These are phyloP conservation scores for Brachionus rubens DNA, from an alignment of 1,140 invertebrate genomes.

Conservation along the genomic window DNA sequence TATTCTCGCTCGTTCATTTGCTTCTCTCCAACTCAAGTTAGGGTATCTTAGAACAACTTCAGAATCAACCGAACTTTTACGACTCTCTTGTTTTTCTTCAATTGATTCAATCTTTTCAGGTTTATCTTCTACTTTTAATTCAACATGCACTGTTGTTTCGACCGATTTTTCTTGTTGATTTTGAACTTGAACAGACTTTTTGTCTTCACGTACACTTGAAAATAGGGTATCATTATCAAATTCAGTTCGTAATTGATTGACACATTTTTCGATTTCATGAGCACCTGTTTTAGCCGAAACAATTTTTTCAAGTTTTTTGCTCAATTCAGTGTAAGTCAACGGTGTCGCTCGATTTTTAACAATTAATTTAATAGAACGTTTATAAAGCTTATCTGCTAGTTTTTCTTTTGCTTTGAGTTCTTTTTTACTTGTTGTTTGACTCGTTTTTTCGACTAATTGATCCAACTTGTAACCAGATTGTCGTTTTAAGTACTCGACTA, in stretches of 20 bases:
- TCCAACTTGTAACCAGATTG: constrained; percentile 1
- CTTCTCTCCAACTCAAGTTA: constrained; percentile 44
- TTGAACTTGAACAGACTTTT: not conserved
- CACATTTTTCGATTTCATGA: constrained; percentile 19
- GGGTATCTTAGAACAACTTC: not conserved
- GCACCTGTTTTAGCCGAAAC: not conserved
- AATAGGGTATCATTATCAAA: not conserved
- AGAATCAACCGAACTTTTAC: not conserved
- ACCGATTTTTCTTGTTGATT: not conserved
- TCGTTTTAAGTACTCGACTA: not conserved
- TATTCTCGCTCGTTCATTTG: constrained; percentile 46
- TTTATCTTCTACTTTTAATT: not conserved
- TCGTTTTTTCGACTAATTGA: not conserved
- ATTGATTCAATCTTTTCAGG: not conserved
- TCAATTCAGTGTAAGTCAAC: not conserved
- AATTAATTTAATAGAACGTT: constrained; percentile 19
- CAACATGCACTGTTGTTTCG: not conserved
- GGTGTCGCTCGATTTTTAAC: not conserved
- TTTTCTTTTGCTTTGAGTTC: constrained; percentile 24
- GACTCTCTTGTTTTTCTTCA: not conserved
- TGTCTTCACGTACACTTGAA: constrained; percentile 1
- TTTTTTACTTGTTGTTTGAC: constrained; percentile 13
- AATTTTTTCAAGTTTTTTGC: constrained; percentile 31
- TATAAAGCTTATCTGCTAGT: constrained; percentile 14
- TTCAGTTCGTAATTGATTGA: constrained; percentile 8